Evolutionary conservation across 2,888 invertebrate genomes (phyloP), one percentile per base, ranked within the genome.

Genomic region (Tuberolachnus salignus): DNA sequence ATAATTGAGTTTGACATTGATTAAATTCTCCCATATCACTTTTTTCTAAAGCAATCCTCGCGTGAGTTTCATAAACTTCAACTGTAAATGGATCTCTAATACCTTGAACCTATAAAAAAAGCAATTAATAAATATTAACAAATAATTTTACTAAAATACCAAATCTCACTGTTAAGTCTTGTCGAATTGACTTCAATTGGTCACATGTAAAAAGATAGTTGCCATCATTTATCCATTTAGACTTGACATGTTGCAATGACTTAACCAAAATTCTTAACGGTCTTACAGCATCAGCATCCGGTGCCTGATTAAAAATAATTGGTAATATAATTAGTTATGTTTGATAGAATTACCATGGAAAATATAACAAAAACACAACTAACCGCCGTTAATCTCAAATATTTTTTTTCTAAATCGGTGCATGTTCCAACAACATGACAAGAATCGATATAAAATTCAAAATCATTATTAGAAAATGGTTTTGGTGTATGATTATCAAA

Each of bases 21-120:
- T 99, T 99, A 85, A 98, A 99, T 86, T 99, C 99, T 85, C 97
- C 98, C 86, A 97, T 97, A 85, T 99, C 99, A 73, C 96, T 95
- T 87, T 94, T 97, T 86, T 99, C 98, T 86, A 99, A 89, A 70
- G 98, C 98, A 84, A 99, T 95, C 78, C 98, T 89, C 6, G 98
- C 98, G 88, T 99, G 98, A 4, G 97, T 97, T 88, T 99, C 99
- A 87, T 99, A 99, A 14, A 99, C 99, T 85, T 94, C 90, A n/a
- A 99, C 93, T 75, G 98, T 97, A 85, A 99, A 97, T 82, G 89
- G 89, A 87, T 97, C 94, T 83, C 98, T 88, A 83, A 99, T 90
- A 84, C 98, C 96, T 90, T 99, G 99, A 69, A 98, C 94, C 94
- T 95, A 83, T 13, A 87, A 85, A 83, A 63, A 61, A 82, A 1